phyloP scores from a whole-genome alignment of 2,113 vertebrate species.

The Manacus vitellinus region DNA sequence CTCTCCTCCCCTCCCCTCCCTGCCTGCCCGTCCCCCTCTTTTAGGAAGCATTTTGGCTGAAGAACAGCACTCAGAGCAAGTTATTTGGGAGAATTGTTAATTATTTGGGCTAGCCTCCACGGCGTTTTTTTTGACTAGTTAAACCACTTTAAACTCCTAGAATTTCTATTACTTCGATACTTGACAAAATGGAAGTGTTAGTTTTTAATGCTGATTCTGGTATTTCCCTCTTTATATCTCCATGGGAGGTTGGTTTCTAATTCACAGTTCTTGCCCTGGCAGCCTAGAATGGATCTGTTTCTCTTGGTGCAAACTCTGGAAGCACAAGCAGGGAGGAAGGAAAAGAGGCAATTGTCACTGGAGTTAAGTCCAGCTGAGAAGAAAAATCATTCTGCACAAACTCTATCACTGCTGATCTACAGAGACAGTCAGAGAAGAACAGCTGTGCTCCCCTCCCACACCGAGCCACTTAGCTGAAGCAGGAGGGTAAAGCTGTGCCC shows the following conservation, averaged over 20 bases:
- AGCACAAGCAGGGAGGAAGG: not conserved
- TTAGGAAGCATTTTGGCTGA: not conserved
- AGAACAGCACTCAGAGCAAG: not conserved
- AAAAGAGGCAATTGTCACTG: not conserved
- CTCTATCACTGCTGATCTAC: not conserved
- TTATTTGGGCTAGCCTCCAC: not conserved
- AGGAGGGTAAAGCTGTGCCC: not conserved
- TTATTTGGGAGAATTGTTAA: not conserved
- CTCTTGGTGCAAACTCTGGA: not conserved
- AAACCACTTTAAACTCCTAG: not conserved
- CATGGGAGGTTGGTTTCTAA: not conserved
- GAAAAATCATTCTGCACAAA: not conserved
- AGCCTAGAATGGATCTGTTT: not conserved
- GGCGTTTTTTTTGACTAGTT: not conserved
- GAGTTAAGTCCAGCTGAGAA: not conserved
- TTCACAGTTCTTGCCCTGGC: not conserved
- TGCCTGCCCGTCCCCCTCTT: not conserved
- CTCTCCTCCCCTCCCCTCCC: not conserved
- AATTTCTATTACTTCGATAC: not conserved
- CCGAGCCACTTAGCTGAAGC: not conserved
- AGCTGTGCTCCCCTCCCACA: not conserved
- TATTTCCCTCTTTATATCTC: not conserved
- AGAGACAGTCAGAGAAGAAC: not conserved
- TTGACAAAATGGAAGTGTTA: not conserved
- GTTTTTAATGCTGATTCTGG: not conserved